Percentiles rank a stretch among this genome's conserved stretches.
phyloP scores from a whole-genome alignment of 2,888 invertebrate species.

The Himalopsyche japonica region DNA sequence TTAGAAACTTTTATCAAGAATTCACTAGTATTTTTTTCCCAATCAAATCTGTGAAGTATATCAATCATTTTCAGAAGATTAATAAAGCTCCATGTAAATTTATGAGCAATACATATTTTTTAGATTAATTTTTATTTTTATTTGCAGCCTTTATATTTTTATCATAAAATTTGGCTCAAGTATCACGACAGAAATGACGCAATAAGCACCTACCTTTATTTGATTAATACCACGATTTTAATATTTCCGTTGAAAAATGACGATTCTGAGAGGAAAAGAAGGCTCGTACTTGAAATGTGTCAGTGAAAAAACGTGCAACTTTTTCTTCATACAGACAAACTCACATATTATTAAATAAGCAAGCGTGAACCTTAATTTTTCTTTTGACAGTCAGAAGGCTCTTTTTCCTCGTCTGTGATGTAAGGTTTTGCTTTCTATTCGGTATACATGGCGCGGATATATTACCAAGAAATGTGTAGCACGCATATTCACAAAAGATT shows the following conservation, averaged over 20 bases:
- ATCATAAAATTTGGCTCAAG: neutral
- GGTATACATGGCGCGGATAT: neutral
- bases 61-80: too few species aligned
- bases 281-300: neutral
- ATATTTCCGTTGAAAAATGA: neutral
- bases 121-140: neutral
- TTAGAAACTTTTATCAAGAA: too few species aligned
- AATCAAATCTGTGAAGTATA: too few species aligned
- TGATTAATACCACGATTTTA: neutral
- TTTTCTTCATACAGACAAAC: neutral
- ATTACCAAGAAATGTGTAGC: neutral
- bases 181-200: conserved; percentile 2
- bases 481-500: too few species aligned
- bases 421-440: neutral
- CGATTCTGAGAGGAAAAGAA: neutral
- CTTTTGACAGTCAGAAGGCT: neutral
- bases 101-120: too few species aligned
- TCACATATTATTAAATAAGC: neutral
- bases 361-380: neutral
- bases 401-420: neutral
- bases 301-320: neutral
- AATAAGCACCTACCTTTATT: conserved; percentile 5
- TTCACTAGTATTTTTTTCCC: too few species aligned
- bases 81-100: too few species aligned
- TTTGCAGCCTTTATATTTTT: neutral